A percentile compares a stretch with the other conserved stretches of the same genome.
These are phyloP conservation scores for Enteromius paludinosus DNA, from an alignment of 2,797 vertebrate genomes.

Conservation along the genomic window DNA sequence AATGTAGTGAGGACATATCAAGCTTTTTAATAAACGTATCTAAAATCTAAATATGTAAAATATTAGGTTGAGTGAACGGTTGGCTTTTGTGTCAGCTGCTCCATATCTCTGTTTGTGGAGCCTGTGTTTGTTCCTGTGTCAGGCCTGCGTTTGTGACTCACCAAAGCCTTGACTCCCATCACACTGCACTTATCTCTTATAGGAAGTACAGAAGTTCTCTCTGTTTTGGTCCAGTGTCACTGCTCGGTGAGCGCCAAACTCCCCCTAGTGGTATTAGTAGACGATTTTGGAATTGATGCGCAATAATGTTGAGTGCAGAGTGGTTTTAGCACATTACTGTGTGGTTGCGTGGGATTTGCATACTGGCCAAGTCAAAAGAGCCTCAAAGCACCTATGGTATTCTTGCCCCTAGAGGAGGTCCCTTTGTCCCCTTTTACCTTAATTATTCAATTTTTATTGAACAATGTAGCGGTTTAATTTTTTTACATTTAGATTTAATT, in stretches of 20 bases:
- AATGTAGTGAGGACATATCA: not conserved
- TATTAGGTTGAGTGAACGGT: not conserved
- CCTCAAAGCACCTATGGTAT: not conserved
- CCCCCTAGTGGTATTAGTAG: constrained; percentile 67
- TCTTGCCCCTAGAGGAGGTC: not conserved
- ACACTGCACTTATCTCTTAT: constrained; percentile 71
- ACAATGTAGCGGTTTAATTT: not conserved
- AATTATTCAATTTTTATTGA: not conserved
- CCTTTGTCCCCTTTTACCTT: not conserved
- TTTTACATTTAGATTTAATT: not conserved
- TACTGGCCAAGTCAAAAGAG: not conserved
- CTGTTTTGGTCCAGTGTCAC: constrained; percentile 51
- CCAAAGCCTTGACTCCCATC: constrained; percentile 73
- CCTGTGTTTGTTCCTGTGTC: constrained; percentile 57
- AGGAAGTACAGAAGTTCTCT: constrained; percentile 74
- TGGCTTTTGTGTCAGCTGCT: constrained; percentile 9
- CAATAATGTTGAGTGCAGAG: not conserved
- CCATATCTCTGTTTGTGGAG: constrained; percentile 48
- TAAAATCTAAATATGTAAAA: not conserved
- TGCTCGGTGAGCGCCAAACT: constrained; percentile 58
- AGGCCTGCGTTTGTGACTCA: constrained; percentile 54
- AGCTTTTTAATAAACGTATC: not conserved
- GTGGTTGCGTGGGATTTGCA: not conserved
- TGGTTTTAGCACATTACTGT: not conserved
- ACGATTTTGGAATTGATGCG: not conserved